phyloP scores from a whole-genome alignment of 2,888 invertebrate genomes.

The Amorpha juglandis region DNA sequence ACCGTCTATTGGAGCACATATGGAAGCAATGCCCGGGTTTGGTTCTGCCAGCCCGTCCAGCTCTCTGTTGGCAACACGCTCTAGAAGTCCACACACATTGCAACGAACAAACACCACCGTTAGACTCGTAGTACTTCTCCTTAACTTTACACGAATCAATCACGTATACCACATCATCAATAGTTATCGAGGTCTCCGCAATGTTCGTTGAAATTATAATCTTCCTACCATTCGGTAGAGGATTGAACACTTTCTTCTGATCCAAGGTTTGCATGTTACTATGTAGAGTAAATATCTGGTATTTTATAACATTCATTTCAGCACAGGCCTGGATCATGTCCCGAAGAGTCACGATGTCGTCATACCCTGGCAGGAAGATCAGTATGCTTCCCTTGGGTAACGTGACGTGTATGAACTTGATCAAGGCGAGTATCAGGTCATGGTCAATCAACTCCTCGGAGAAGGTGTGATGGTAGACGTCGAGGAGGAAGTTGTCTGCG shows the following conservation, averaged over 20 bases:
- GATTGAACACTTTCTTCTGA: constrained; percentile 92
- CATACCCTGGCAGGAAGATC: constrained; percentile 96
- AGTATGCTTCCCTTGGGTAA: constrained; percentile 90
- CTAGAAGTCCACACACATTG: constrained; percentile 94
- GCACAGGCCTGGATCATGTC: constrained; percentile 85
- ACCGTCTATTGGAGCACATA: constrained; percentile 88
- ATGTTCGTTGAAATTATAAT: constrained; percentile 98
- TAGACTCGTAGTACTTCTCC: constrained; percentile 93
- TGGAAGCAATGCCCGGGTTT: constrained; percentile 93
- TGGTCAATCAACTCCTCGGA: constrained; percentile 90
- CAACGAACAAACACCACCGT: constrained; percentile 89
- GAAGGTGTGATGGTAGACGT: constrained; percentile 90
- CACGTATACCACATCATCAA: constrained; percentile 97
- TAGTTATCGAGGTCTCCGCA: constrained; percentile 97
- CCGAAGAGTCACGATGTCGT: constrained; percentile 92
- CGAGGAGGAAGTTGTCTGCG: constrained; percentile 85
- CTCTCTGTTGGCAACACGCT: constrained; percentile 93
- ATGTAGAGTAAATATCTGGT: constrained; percentile 91
- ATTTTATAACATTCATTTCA: constrained; percentile 78
- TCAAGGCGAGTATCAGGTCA: constrained; percentile 86
- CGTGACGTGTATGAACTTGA: constrained; percentile 85
- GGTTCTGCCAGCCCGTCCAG: constrained; percentile 94
- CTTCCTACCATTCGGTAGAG: constrained; percentile 89
- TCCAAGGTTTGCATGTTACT: constrained; percentile 95
- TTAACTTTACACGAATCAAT: constrained; percentile 96